phyloP scores from a whole-genome alignment of 2,797 vertebrate species.

The Graptemys geographica region DNA sequence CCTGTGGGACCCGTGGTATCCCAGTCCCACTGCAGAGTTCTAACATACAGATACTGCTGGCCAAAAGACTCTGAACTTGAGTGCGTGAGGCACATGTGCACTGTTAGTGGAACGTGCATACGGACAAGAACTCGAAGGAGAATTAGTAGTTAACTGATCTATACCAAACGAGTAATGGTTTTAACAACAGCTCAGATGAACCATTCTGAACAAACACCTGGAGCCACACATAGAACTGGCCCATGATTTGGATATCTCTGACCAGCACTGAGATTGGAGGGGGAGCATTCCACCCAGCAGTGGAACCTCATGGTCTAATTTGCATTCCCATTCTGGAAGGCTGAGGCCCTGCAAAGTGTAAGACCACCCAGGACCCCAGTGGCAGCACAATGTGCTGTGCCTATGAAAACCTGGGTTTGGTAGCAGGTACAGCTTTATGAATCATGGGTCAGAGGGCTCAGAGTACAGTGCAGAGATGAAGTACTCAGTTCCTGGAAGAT shows the following conservation, averaged over 20 bases:
- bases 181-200: background rate
- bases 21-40: background rate
- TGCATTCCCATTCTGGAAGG: background rate
- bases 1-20: background rate
- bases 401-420: conserved; percentile 12
- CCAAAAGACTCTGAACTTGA: background rate
- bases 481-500: background rate
- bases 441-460: background rate
- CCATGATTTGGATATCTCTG: background rate
- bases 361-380: background rate
- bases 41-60: background rate
- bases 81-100: background rate
- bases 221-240: background rate
- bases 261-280: background rate
- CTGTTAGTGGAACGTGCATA: background rate
- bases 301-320: background rate
- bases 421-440: background rate
- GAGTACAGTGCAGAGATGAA: background rate
- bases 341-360: background rate
- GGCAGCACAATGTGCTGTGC: background rate
- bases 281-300: background rate
- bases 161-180: background rate
- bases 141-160: background rate
- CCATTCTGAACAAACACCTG: background rate
- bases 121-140: background rate